Evolutionary conservation across 2,888 invertebrate species (phyloP).

Genomic region (Eupithecia exiguata): DNA sequence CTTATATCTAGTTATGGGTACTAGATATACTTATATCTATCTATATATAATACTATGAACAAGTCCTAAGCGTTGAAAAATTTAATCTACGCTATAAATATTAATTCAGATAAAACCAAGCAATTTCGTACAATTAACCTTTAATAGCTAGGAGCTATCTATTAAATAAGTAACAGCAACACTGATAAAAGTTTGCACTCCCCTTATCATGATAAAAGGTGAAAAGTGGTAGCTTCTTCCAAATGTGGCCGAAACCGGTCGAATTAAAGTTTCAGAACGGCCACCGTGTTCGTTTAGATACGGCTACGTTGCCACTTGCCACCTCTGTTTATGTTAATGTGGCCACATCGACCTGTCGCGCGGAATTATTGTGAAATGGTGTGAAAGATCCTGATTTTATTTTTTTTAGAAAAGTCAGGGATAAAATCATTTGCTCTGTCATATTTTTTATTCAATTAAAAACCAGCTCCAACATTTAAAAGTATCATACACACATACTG

Average conservation of each 20-base stretch:
- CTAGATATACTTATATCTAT: too few relatives aligned
- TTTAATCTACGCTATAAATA: neutral
- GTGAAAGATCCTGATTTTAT: neutral
- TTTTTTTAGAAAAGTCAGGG: neutral
- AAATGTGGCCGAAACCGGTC: slow-evolving; percentile 31
- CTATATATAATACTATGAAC: neutral
- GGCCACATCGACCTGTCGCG: neutral
- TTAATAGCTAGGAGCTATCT: neutral
- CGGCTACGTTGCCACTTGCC: slow-evolving; percentile 10
- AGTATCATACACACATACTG: neutral
- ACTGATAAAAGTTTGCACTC: slow-evolving; percentile 6
- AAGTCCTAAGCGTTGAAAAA: neutral
- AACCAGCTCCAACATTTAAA: neutral
- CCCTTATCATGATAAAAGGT: slow-evolving; percentile 15
- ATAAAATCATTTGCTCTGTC: neutral
- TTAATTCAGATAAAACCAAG: slow-evolving; percentile 2
- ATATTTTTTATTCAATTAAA: neutral
- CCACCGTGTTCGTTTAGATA: slow-evolving; percentile 33
- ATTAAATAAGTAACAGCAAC: neutral
- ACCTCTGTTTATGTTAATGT: slow-evolving; percentile 14
- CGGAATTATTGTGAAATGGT: slow-evolving; percentile 1
- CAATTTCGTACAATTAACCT: neutral
- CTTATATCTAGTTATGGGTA: too few relatives aligned
- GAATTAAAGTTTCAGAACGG: slow-evolving; percentile 37
- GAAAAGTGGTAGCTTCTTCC: slow-evolving; percentile 20